phyloP scores from a whole-genome alignment of 2,888 invertebrate species.

The Drosophila monieri region DNA sequence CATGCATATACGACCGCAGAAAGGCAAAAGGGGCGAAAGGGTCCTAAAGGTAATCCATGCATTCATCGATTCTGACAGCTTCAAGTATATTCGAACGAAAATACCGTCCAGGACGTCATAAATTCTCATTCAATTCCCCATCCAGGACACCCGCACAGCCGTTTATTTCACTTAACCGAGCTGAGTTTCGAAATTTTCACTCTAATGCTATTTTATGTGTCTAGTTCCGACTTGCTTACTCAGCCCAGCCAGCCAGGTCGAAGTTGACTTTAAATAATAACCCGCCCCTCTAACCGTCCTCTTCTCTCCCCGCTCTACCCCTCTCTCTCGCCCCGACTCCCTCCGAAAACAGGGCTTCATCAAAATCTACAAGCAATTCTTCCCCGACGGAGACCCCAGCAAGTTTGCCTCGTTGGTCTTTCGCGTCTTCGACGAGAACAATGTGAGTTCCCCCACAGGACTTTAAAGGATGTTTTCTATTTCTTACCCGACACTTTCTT shows the following conservation, averaged over 20 bases:
- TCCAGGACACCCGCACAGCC: conserved; percentile 4
- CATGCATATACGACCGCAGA: neutral
- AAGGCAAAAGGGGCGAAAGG: neutral
- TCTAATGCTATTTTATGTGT: conserved; percentile 51
- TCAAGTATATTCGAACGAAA: conserved; percentile 7
- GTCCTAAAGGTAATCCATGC: conserved; percentile 15
- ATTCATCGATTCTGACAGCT: conserved; percentile 30
- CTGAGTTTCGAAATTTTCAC: conserved; percentile 21
- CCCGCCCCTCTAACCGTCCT: conserved; percentile 10
- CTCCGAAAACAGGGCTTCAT: conserved; percentile 93
- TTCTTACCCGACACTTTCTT: neutral
- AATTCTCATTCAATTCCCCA: conserved; percentile 6
- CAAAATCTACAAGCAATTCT: conserved; percentile 99
- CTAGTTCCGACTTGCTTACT: conserved; percentile 11
- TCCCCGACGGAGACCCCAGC: conserved; percentile 99
- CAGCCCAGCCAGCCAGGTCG: neutral
- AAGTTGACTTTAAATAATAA: neutral
- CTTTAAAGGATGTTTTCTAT: neutral
- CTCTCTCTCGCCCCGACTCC: neutral
- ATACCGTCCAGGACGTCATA: conserved; percentile 7
- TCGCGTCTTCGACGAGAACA: conserved; percentile 99
- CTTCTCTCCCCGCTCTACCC: conserved; percentile 1
- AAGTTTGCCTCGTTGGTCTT: conserved; percentile 99
- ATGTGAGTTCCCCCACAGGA: conserved; percentile 88
- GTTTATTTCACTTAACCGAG: conserved; percentile 37